Percentiles rank a stretch among this genome's conserved stretches.
Conservation (phyloP, 1,140 invertebrate species). For the Euborellia annulipes region DNA sequence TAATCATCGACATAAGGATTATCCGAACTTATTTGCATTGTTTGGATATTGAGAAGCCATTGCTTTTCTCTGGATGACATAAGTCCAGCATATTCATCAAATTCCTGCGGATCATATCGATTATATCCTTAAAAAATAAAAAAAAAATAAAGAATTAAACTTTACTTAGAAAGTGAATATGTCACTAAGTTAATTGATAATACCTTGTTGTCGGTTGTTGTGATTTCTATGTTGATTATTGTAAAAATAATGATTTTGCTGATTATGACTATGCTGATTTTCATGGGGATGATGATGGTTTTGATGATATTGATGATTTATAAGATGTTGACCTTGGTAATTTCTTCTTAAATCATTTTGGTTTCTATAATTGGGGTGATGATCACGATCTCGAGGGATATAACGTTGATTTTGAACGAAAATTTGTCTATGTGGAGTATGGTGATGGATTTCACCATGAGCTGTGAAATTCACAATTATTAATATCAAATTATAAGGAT, state of each 20-base stretch:
- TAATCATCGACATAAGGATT: slow-evolving; percentile 76
- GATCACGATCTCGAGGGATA: too few relatives aligned
- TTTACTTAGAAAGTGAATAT: background rate
- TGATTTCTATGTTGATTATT: too few relatives aligned
- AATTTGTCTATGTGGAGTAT: too few relatives aligned
- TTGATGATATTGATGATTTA: slow-evolving; percentile 4
- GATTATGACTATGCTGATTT: background rate
- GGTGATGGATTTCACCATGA: too few relatives aligned
- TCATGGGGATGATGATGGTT: slow-evolving; percentile 1
- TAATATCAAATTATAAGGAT: too few relatives aligned
- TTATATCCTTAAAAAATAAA: slow-evolving; percentile 24
- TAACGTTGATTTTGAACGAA: too few relatives aligned
- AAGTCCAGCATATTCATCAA: slow-evolving; percentile 71
- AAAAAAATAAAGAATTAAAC: slow-evolving; percentile 7
- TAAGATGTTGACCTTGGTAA: too few relatives aligned
- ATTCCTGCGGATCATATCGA: slow-evolving; percentile 30
- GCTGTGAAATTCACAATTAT: too few relatives aligned
- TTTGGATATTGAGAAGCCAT: slow-evolving; percentile 84
- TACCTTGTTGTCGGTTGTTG: too few relatives aligned
- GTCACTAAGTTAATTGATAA: background rate
- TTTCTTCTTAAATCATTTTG: too few relatives aligned
- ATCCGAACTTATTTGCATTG: slow-evolving; percentile 71
- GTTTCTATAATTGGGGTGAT: too few relatives aligned
- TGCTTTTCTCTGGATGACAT: slow-evolving; percentile 86
- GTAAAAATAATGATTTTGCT: background rate